These are phyloP conservation scores for Lasioglossum albipes DNA, from an alignment of 1,140 invertebrate species.

Conservation along the genomic window DNA sequence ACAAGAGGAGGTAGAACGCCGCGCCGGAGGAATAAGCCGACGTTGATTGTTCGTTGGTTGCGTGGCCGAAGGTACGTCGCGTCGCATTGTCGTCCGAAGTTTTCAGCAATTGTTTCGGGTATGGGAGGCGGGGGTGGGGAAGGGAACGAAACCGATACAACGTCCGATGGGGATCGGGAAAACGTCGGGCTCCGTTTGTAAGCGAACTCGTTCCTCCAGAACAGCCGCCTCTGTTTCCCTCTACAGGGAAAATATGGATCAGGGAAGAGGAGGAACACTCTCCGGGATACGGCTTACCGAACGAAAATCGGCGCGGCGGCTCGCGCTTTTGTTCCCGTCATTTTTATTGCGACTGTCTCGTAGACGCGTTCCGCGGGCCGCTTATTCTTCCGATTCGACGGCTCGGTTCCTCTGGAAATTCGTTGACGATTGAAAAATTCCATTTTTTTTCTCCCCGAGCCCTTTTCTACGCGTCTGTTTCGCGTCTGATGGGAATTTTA, in stretches of 20 bases:
- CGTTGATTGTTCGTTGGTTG: constrained; percentile 32
- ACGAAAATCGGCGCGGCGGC: constrained; percentile 24
- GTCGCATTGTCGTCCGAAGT: constrained; percentile 43
- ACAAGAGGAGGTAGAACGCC: not conserved
- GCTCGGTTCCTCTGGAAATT: too few species aligned
- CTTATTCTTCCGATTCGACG: not conserved
- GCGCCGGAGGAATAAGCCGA: not conserved
- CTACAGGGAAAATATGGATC: constrained; percentile 15
- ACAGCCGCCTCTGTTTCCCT: not conserved
- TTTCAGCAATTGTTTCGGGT: constrained; percentile 43
- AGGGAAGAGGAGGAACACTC: not conserved
- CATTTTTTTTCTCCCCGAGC: too few species aligned
- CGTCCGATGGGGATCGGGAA: constrained; percentile 29
- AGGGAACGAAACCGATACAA: constrained; percentile 35
- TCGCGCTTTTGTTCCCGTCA: constrained; percentile 4
- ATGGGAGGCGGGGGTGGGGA: too few species aligned
- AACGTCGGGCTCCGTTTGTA: constrained; percentile 29
- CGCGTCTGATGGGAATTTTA: too few species aligned
- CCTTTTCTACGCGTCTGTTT: too few species aligned
- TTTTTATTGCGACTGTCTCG: constrained; percentile 16
- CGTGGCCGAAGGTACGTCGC: constrained; percentile 11
- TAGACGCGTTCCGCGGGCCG: constrained; percentile 1
- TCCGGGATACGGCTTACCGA: not conserved
- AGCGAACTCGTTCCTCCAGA: not conserved
- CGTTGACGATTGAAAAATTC: too few species aligned